A percentile compares a stretch with the other conserved stretches of the same genome.
phyloP scores from a whole-genome alignment of 2,797 vertebrate species.

The Sternarchorhynchus goeldii region DNA sequence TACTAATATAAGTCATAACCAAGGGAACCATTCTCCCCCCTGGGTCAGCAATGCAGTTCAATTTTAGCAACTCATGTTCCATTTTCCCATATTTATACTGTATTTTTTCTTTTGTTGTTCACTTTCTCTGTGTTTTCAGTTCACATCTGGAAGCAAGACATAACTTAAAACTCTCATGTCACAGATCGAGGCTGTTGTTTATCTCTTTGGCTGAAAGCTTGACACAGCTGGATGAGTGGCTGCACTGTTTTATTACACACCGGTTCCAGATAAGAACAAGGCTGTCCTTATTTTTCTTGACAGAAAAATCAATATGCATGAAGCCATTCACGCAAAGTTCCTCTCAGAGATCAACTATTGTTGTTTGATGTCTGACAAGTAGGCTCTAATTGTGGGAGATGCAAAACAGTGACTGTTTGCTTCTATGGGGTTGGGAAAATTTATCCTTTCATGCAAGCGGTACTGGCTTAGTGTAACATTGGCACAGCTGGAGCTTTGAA shows the following conservation, averaged over 20 bases:
- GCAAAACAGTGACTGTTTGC: neutral
- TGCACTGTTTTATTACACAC: neutral
- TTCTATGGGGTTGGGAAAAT: conserved; percentile 15
- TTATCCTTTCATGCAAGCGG: conserved; percentile 16
- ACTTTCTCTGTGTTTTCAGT: neutral
- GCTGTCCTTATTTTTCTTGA: neutral
- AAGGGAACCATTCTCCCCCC: neutral
- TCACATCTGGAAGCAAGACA: neutral
- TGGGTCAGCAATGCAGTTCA: conserved; percentile 5
- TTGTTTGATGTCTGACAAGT: neutral
- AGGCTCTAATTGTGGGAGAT: conserved; percentile 16
- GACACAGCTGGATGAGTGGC: neutral
- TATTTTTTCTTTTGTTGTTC: neutral
- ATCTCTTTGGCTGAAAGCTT: neutral
- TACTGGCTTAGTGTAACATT: conserved; percentile 1
- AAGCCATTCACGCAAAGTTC: neutral
- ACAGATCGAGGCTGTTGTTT: neutral
- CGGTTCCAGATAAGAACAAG: neutral
- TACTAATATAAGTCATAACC: conserved; percentile 4
- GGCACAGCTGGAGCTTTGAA: conserved; percentile 8
- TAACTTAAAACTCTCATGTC: neutral
- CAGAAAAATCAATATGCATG: conserved; percentile 29
- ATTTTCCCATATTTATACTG: neutral
- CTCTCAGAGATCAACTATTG: neutral
- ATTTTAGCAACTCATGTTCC: neutral